These are phyloP conservation scores for Hydrocynus forskahlii DNA, from an alignment of 2,797 vertebrate genomes.

Conservation along the genomic window DNA sequence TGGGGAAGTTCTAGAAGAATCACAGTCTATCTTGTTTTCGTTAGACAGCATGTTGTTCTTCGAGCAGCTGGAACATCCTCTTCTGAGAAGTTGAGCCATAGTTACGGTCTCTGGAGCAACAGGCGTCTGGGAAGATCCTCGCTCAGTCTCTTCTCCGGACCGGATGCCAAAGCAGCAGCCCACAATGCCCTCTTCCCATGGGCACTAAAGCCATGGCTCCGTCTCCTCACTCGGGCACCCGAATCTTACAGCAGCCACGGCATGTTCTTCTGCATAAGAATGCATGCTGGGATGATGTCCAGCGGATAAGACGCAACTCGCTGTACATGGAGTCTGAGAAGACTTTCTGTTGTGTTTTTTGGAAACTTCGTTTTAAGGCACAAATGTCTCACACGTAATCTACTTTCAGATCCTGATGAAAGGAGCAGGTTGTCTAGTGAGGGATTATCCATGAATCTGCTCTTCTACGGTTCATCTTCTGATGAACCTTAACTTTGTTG, in stretches of 20 bases:
- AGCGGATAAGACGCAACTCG: constrained; percentile 21
- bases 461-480: no score
- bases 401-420: no score
- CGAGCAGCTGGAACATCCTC: constrained; percentile 13
- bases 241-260: constrained; percentile 47
- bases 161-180: constrained; percentile 12
- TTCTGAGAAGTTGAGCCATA: not conserved
- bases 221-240: constrained; percentile 18
- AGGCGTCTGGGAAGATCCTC: constrained; percentile 38
- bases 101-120: constrained; percentile 15
- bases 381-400: no score
- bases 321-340: not conserved
- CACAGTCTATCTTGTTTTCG: constrained; percentile 1
- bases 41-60: constrained; percentile 25
- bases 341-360: no score
- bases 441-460: no score
- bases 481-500: no score
- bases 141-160: not conserved
- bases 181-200: constrained; percentile 35
- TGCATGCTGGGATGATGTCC: not conserved
- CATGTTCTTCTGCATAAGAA: constrained; percentile 20
- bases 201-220: constrained; percentile 21
- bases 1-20: constrained; percentile 20
- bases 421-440: no score
- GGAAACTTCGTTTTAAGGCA: no score